Evolutionary conservation across 1,140 invertebrate species (phyloP).

Genomic region (Whitmania pigra): DNA sequence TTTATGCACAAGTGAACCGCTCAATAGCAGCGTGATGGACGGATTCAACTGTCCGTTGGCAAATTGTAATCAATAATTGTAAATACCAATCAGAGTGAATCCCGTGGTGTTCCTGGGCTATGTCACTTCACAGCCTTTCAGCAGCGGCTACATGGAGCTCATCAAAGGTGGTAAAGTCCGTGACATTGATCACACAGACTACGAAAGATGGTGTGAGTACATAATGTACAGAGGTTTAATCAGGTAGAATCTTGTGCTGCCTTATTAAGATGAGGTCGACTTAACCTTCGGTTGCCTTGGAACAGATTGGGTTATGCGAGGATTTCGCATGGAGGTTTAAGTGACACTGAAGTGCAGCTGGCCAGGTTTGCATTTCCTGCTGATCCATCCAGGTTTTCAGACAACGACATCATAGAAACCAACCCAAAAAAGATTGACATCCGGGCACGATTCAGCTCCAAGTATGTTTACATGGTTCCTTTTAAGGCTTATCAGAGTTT

Average conservation of each 20-base stretch:
- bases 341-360: slow-evolving; percentile 42
- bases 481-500: neutral
- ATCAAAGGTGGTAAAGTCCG: slow-evolving; percentile 31
- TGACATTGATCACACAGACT: slow-evolving; percentile 39
- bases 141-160: slow-evolving; percentile 35
- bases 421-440: slow-evolving; percentile 28
- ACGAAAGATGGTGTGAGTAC: slow-evolving; percentile 40
- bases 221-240: slow-evolving; percentile 39
- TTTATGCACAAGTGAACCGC: no score
- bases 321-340: slow-evolving; percentile 40
- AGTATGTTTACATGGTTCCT: slow-evolving; percentile 28
- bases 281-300: neutral
- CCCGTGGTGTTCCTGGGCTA: slow-evolving; percentile 40
- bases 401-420: slow-evolving; percentile 31
- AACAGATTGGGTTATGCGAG: slow-evolving; percentile 40
- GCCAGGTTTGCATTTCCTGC: slow-evolving; percentile 39
- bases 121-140: slow-evolving; percentile 37
- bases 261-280: no score
- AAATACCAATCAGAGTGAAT: slow-evolving; percentile 30
- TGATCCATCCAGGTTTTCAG: slow-evolving; percentile 30
- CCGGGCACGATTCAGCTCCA: slow-evolving; percentile 31
- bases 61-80: no score
- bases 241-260: slow-evolving; percentile 23
- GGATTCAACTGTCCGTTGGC: no score
- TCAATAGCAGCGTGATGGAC: no score